These are phyloP conservation scores for Caenorhabditis sp. DNA, from an alignment of 2,888 invertebrate species.

Conservation along the genomic window DNA sequence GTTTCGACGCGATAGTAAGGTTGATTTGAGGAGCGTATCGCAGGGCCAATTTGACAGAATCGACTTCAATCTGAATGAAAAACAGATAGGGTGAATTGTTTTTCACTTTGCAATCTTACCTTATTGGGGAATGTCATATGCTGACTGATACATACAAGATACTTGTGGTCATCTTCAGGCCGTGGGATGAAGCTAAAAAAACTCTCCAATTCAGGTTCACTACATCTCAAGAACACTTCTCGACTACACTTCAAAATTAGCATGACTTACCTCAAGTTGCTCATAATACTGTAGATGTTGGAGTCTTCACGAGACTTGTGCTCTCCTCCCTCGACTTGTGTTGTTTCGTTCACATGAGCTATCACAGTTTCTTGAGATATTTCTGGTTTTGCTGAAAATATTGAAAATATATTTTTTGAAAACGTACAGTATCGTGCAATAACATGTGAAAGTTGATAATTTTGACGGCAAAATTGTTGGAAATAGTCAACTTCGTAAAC, in stretches of 20 bases:
- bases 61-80: conserved; percentile 71
- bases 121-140: conserved; percentile 76
- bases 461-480: too few relatives aligned
- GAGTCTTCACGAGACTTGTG: conserved; percentile 61
- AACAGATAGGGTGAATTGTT: conserved; percentile 12
- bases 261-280: conserved; percentile 69
- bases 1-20: conserved; percentile 74
- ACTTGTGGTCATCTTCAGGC: conserved; percentile 75
- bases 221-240: too few relatives aligned
- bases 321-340: conserved; percentile 60
- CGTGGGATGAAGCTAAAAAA: conserved; percentile 72
- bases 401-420: too few relatives aligned
- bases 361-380: conserved; percentile 68
- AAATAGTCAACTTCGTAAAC: too few relatives aligned
- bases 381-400: conserved; percentile 68
- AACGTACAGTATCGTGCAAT: too few relatives aligned
- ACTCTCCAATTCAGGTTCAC: too few relatives aligned
- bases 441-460: too few relatives aligned
- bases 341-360: conserved; percentile 69
- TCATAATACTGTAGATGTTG: conserved; percentile 70
- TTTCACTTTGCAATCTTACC: conserved; percentile 35
- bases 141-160: conserved; percentile 74
- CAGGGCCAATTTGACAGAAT: conserved; percentile 75
- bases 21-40: conserved; percentile 78
- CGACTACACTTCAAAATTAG: neutral